These are phyloP conservation scores for Pomatostomus ruficeps DNA, from an alignment of 2,113 vertebrate species.

Conservation along the genomic window DNA sequence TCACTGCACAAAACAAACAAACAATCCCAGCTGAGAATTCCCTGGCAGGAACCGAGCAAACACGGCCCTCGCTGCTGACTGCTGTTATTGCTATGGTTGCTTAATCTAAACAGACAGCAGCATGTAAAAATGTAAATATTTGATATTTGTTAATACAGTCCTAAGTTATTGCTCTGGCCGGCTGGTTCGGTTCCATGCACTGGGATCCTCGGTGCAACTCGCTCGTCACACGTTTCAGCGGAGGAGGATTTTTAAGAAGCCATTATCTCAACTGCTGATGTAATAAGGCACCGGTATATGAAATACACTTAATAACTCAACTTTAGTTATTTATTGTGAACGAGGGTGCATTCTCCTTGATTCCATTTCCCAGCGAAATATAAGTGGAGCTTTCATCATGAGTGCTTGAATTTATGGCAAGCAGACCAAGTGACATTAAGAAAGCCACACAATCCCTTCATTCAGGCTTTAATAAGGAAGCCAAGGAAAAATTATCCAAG, in stretches of 20 bases:
- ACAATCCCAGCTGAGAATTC: slow-evolving; percentile 72
- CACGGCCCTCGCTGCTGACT: neutral
- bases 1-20: slow-evolving; percentile 69
- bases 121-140: slow-evolving; percentile 78
- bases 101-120: slow-evolving; percentile 72
- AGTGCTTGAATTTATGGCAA: slow-evolving; percentile 76
- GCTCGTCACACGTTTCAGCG: neutral
- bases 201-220: neutral
- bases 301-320: slow-evolving; percentile 85
- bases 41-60: slow-evolving; percentile 55
- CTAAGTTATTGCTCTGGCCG: slow-evolving; percentile 57
- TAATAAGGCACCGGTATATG: slow-evolving; percentile 75
- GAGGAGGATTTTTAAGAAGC: slow-evolving; percentile 65
- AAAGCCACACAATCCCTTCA: slow-evolving; percentile 84
- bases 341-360: slow-evolving; percentile 75
- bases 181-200: neutral
- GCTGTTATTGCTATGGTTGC: slow-evolving; percentile 48
- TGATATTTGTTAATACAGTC: slow-evolving; percentile 70
- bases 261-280: slow-evolving; percentile 79
- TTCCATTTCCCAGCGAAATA: slow-evolving; percentile 80
- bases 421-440: slow-evolving; percentile 81
- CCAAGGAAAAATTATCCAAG: slow-evolving; percentile 81
- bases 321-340: slow-evolving; percentile 80
- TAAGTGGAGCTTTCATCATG: slow-evolving; percentile 81
- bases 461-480: slow-evolving; percentile 86